Percentiles rank a stretch among this genome's conserved stretches.
These are phyloP conservation scores for Apodemia mormo DNA, from an alignment of 2,888 invertebrate species.

Conservation along the genomic window DNA sequence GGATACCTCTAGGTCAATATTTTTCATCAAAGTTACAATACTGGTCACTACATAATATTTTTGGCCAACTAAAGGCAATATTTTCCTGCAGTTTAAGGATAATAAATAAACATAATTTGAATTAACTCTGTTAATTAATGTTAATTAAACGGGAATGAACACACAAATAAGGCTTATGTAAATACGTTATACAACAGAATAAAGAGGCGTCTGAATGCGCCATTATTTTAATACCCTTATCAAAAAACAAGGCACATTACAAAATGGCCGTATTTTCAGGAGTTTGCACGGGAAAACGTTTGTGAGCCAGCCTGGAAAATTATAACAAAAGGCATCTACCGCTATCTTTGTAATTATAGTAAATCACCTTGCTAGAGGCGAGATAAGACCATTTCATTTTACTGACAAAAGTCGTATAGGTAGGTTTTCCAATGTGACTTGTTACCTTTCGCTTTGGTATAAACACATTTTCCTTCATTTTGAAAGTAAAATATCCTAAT, in stretches of 20 bases:
- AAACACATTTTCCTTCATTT: constrained; percentile 46
- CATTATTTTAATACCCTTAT: constrained; percentile 81
- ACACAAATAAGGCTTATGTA: constrained; percentile 63
- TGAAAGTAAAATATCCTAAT: constrained; percentile 51
- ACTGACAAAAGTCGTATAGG: constrained; percentile 63
- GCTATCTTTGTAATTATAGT: constrained; percentile 83
- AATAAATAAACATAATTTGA: constrained; percentile 15
- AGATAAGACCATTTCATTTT: constrained; percentile 70
- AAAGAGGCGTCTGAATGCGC: constrained; percentile 70
- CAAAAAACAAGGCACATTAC: constrained; percentile 82
- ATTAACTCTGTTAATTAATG: constrained; percentile 12
- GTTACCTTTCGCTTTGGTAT: constrained; percentile 55
- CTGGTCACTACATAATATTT: neutral
- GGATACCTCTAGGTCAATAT: no score
- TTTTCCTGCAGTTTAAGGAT: neutral
- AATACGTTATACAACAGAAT: constrained; percentile 57
- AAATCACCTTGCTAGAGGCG: constrained; percentile 80
- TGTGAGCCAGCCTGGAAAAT: constrained; percentile 78
- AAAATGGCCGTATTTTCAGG: constrained; percentile 79
- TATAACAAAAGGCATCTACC: constrained; percentile 82
- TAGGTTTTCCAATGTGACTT: constrained; percentile 50
- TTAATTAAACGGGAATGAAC: constrained; percentile 35
- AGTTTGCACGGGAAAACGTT: constrained; percentile 77
- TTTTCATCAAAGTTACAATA: neutral
- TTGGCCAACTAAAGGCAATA: neutral